Conservation (phyloP, 2,797 vertebrate species). For the Danionella dracula region DNA sequence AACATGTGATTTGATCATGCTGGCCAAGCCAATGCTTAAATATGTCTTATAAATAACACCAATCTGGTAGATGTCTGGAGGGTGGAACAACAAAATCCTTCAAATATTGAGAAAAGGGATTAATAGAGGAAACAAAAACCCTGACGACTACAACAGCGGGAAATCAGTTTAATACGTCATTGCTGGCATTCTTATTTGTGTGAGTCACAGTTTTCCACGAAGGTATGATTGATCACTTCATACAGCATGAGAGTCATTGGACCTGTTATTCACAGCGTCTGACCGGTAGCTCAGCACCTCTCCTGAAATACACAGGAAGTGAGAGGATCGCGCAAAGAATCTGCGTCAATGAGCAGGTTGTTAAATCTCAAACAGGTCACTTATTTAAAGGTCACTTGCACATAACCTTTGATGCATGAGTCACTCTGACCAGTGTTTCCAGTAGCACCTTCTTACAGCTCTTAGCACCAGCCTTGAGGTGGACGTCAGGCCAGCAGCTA, state of each 20-base stretch:
- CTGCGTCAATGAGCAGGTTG: conserved; percentile 30
- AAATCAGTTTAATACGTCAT: background rate
- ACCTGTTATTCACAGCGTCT: conserved; percentile 21
- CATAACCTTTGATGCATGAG: conserved; percentile 37
- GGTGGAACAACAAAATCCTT: too few species aligned
- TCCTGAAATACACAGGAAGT: conserved; percentile 26
- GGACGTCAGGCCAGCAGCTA: too few species aligned
- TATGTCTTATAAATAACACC: too few species aligned
- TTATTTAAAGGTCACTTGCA: conserved; percentile 36
- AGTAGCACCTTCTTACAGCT: conserved; percentile 35
- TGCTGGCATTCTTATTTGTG: background rate
- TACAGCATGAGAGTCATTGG: too few species aligned
- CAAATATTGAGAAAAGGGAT: too few species aligned
- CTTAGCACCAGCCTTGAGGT: background rate
- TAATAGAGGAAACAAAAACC: too few species aligned
- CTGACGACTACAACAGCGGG: too few species aligned
- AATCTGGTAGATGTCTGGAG: too few species aligned
- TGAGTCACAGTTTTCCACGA: conserved; percentile 1
- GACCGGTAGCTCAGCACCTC: background rate
- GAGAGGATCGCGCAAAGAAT: conserved; percentile 14
- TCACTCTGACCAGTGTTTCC: conserved; percentile 26
- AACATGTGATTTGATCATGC: too few species aligned
- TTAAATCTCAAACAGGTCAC: conserved; percentile 12
- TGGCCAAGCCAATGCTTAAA: too few species aligned
- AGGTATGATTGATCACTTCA: conserved; percentile 15